phyloP scores from a whole-genome alignment of 2,113 vertebrate species.

The Notothenia rossii region DNA sequence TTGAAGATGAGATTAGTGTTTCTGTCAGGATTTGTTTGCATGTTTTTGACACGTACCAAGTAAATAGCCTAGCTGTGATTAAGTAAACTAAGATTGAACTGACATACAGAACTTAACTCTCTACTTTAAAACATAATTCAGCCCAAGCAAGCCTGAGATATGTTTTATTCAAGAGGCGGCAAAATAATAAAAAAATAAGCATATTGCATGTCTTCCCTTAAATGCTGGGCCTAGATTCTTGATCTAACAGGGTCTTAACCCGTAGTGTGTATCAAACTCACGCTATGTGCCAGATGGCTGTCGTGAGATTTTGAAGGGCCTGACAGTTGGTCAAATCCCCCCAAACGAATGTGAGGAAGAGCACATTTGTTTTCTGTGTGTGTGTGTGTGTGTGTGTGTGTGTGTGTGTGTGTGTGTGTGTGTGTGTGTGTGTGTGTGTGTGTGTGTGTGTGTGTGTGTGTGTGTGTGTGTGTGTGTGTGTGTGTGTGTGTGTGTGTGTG shows the following conservation, averaged over 20 bases:
- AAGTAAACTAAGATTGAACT: slow-evolving; percentile 33
- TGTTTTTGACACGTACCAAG: not conserved
- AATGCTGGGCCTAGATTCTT: not conserved
- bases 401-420: not conserved
- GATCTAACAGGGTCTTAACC: slow-evolving; percentile 15
- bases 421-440: too few relatives aligned
- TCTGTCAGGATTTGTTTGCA: slow-evolving; percentile 10
- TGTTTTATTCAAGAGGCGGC: not conserved
- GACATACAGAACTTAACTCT: slow-evolving; percentile 13
- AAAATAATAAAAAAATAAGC: not conserved
- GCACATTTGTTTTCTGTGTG: too few relatives aligned
- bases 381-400: not conserved
- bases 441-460: too few relatives aligned
- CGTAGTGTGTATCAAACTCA: not conserved
- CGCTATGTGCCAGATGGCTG: slow-evolving; percentile 14
- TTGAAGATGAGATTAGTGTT: slow-evolving; percentile 11
- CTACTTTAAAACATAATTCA: slow-evolving; percentile 10
- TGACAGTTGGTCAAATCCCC: slow-evolving; percentile 23
- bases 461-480: not conserved
- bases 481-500: not conserved
- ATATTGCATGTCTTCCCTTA: too few relatives aligned
- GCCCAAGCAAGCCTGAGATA: slow-evolving; percentile 30
- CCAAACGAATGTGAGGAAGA: not conserved
- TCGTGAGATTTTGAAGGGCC: not conserved
- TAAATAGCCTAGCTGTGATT: not conserved